A percentile compares a stretch with the other conserved stretches of the same genome.
These are phyloP conservation scores for Leucopsar rothschildi DNA, from an alignment of 2,113 vertebrate genomes.

Conservation along the genomic window DNA sequence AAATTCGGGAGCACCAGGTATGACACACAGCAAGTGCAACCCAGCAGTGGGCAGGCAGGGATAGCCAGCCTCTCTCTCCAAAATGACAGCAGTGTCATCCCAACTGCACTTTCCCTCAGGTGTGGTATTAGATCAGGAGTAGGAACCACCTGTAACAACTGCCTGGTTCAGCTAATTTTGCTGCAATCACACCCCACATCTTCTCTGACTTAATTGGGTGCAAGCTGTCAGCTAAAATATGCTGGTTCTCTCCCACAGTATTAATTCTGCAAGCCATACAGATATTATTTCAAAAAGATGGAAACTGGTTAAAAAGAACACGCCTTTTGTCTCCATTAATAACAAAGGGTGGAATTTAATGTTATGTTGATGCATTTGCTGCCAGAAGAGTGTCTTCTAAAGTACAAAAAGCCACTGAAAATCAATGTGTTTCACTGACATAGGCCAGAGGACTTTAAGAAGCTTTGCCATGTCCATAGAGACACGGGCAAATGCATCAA, in stretches of 20 bases:
- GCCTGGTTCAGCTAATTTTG: background rate
- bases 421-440: background rate
- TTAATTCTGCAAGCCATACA: background rate
- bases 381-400: background rate
- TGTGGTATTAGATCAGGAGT: background rate
- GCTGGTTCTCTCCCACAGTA: background rate
- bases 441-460: background rate
- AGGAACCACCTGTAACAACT: background rate
- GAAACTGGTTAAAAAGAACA: background rate
- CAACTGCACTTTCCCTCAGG: rapidly evolving
- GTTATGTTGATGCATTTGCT: background rate
- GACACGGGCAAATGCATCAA: background rate
- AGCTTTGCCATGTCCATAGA: background rate
- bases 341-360: background rate
- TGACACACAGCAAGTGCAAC: background rate
- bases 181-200: background rate
- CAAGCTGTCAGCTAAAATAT: background rate
- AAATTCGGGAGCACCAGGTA: background rate
- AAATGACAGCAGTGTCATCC: background rate
- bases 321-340: background rate
- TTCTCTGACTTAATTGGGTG: background rate
- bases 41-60: background rate
- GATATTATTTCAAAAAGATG: background rate
- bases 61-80: background rate
- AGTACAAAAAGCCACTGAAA: background rate